Base-by-base conservation (phyloP, 2,113 vertebrate genomes). In the Pangasianodon gigas region DNA sequence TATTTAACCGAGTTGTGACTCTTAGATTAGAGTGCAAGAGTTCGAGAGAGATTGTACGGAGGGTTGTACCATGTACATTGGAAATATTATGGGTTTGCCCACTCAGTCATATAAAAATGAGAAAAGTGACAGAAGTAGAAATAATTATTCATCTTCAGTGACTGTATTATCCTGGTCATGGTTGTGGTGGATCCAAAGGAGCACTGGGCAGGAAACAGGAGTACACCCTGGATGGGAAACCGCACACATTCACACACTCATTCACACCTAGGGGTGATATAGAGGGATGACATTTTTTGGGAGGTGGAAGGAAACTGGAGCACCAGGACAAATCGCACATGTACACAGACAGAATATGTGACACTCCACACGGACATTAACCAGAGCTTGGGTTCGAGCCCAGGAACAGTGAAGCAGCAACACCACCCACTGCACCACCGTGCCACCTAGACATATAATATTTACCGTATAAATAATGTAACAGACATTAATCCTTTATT, bases 1-100 rank as follows among this genome's bases (percentile, higher is more conserved):
- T 44, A 48, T 87, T 87, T 69, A 56, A 58, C 19, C 37, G 37
- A 74, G 9, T 54, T 77, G 85, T 77, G 56, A 79, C 51, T 60
- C 37, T 58, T 77, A 32, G 71, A 79, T 60, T 46, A 58, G 69
- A 77, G 79, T 82, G 79, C 79, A 82, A 54, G 81, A 58, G 82
- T 24, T 24, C 9, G 82, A 24, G 56, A 44, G 56, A 26, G 32
- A 60, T 56, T 58, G 32, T 84, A 16, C 21, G 5, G 2, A 19
- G 24, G 29, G 82, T 44, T 58, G 1, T n/a, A 84, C 3, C 7
- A 21, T 60, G 54, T 44, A 41, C n/a, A 6, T 16, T n/a, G 77
- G 26, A 48, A 51, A 82, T 82, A 2, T 26, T 58, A 84, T 60
- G 21, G 82, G 54, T 6, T 84, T 60, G 54, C 24, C 16, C 4